Evolutionary conservation across 35 echinoderm and acorn worm genomes (phyloP).

Genomic region (Lytechinus variegatus): DNA sequence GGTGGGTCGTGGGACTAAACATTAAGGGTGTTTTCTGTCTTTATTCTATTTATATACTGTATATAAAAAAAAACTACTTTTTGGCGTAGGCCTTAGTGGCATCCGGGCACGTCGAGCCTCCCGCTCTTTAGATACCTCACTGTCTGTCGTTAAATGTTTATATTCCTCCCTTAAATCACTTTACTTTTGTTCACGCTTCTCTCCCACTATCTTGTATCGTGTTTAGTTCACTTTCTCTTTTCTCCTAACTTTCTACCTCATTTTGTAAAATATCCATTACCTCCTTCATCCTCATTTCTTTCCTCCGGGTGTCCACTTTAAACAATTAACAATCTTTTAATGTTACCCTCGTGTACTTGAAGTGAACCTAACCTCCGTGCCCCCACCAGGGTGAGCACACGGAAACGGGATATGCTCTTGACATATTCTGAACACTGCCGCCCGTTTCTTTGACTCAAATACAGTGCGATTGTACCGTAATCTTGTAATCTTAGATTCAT

Average conservation of each 20-base stretch:
- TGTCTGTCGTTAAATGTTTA: not conserved
- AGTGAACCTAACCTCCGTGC: not conserved
- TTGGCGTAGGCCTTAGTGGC: too few species aligned
- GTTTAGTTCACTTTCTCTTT: not conserved
- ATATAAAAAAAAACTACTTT: too few species aligned
- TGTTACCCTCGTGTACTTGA: not conserved
- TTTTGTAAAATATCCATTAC: not conserved
- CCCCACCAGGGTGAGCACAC: not conserved
- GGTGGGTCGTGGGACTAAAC: too few species aligned
- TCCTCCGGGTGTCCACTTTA: not conserved
- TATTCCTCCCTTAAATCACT: not conserved
- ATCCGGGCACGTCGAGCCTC: too few species aligned
- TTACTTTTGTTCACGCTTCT: not conserved
- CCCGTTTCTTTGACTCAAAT: not conserved
- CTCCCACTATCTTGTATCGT: not conserved
- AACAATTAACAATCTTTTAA: not conserved
- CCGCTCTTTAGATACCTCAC: too few species aligned
- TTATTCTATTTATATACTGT: too few species aligned
- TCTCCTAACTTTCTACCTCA: not conserved
- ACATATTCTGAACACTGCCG: not conserved
- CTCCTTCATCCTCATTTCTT: not conserved
- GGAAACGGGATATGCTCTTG: not conserved
- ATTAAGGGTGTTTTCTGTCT: too few species aligned
- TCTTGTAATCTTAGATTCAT: not conserved
- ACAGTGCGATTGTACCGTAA: not conserved